These are phyloP conservation scores for Urocynchramus pylzowi DNA, from an alignment of 2,113 vertebrate species.

Conservation along the genomic window DNA sequence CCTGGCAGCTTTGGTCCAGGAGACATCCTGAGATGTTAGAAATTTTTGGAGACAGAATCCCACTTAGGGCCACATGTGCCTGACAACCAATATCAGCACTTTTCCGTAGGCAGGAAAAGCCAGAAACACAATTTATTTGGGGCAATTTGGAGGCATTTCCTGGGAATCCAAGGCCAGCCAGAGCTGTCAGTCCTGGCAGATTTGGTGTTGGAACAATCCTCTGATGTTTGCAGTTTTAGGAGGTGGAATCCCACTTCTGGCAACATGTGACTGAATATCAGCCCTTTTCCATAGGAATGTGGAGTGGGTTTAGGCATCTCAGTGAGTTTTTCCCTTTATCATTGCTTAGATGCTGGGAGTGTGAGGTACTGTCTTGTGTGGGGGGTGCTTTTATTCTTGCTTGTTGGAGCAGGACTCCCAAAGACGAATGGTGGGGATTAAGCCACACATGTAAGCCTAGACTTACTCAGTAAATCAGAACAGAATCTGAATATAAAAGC, in stretches of 20 bases:
- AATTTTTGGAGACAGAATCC: not conserved
- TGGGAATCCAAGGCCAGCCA: not conserved
- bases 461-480: not conserved
- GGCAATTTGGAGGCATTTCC: not conserved
- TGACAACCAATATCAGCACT: not conserved
- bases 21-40: not conserved
- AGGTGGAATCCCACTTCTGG: not conserved
- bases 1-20: not conserved
- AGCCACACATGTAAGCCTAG: too few relatives aligned
- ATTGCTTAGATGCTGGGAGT: too few relatives aligned
- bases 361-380: accelerated
- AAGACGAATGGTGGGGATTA: not conserved
- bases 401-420: not conserved
- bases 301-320: not conserved
- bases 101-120: accelerated
- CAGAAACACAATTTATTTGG: not conserved
- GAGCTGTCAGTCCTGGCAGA: accelerated
- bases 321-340: not conserved
- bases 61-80: accelerated
- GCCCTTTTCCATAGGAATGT: not conserved
- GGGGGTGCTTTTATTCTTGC: not conserved
- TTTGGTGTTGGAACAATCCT: not conserved
- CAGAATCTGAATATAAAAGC: not conserved
- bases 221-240: not conserved
- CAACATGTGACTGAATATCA: accelerated